A percentile compares a stretch with the other conserved stretches of the same genome.
These are phyloP conservation scores for Galaxea fascicularis DNA, from an alignment of 92 coral and sea anemone species.

Conservation along the genomic window DNA sequence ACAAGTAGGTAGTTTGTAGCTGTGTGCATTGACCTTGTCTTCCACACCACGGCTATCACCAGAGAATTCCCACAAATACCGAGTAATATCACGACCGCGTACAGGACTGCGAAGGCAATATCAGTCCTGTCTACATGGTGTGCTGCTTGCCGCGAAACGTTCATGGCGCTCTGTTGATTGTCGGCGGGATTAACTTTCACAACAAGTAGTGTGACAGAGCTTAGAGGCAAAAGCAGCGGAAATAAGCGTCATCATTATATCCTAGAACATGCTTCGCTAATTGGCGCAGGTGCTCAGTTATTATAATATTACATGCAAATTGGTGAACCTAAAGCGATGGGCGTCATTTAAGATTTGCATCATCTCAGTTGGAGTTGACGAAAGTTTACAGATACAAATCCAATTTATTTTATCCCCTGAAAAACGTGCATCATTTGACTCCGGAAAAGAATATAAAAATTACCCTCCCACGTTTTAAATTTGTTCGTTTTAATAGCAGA, in stretches of 20 bases:
- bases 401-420: not conserved
- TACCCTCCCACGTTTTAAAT: too few relatives aligned
- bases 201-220: not conserved
- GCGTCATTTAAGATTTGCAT: not conserved
- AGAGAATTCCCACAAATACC: slow-evolving; percentile 40
- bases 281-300: not conserved
- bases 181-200: slow-evolving; percentile 10
- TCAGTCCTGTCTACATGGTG: slow-evolving; percentile 7
- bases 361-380: not conserved
- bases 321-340: not conserved
- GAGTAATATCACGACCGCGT: slow-evolving; percentile 30
- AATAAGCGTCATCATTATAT: not conserved
- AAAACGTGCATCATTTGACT: not conserved
- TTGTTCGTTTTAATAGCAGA: not conserved
- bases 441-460: not conserved
- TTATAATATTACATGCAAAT: not conserved
- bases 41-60: slow-evolving; percentile 49
- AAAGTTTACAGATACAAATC: not conserved
- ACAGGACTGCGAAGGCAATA: slow-evolving; percentile 33
- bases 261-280: not conserved
- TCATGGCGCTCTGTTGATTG: slow-evolving; percentile 18
- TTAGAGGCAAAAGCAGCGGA: slow-evolving; percentile 2
- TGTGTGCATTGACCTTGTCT: slow-evolving; percentile 36
- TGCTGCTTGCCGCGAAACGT: not conserved
- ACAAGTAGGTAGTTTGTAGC: slow-evolving; percentile 47